phyloP scores from a whole-genome alignment of 2,888 invertebrate species.

The Tachina grossa region DNA sequence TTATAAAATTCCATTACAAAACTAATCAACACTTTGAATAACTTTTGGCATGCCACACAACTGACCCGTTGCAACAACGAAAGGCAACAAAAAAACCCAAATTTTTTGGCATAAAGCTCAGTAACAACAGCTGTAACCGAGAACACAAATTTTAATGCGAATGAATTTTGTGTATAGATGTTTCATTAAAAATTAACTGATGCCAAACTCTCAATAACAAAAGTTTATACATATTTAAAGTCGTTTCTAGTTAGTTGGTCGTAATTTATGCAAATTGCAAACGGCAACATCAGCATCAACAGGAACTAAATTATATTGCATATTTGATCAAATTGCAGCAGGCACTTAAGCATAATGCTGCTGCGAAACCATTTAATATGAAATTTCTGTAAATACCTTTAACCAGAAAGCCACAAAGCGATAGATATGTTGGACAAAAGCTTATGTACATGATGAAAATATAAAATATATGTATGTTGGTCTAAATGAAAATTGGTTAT shows the following conservation, averaged over 20 bases:
- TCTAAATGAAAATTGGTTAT: background rate
- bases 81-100: background rate
- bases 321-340: constrained; percentile 57
- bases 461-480: constrained; percentile 12
- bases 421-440: constrained; percentile 19
- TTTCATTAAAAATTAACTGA: constrained; percentile 48
- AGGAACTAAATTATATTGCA: constrained; percentile 54
- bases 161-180: background rate
- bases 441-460: constrained; percentile 11
- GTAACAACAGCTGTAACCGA: constrained; percentile 47
- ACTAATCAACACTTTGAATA: constrained; percentile 35
- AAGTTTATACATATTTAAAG: constrained; percentile 43
- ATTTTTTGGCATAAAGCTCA: constrained; percentile 1
- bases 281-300: constrained; percentile 49
- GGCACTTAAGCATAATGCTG: background rate
- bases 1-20: constrained; percentile 33
- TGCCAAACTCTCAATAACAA: constrained; percentile 49
- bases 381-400: constrained; percentile 27
- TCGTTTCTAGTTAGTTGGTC: constrained; percentile 4
- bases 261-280: constrained; percentile 68
- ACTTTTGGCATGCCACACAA: background rate
- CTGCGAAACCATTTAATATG: constrained; percentile 12
- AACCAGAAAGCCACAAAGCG: constrained; percentile 12
- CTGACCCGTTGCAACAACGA: background rate
- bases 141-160: constrained; percentile 24